Evolutionary conservation across 1,140 invertebrate genomes (phyloP), one percentile per base, ranked within the genome.

Genomic region (Bilobella aurantiaca): DNA sequence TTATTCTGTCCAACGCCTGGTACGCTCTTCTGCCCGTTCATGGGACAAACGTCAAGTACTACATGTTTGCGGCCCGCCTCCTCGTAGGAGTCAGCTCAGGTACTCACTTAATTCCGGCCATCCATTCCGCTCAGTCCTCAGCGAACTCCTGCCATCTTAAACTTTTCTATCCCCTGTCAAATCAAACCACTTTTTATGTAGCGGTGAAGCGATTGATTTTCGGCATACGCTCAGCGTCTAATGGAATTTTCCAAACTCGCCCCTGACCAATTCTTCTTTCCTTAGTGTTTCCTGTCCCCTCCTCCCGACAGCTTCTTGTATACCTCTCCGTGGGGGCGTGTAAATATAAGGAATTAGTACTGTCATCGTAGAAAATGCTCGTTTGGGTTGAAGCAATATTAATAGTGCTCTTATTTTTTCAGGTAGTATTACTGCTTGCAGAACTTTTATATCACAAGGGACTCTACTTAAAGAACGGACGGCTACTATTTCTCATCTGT

Each of bases 61-160:
- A 83, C 79, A 89, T 95, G 85, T 75, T 93, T 23, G 75, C 78
- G 29, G 83, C 90, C 0, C 80, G 92, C 67, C 88, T 91, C 72
- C 78, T 93, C 2, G 86, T 93, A 57, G 92, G 91, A 30, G 83
- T 92, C 62, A 91, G 90, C 75, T 91, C 91, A 73, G 90, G 89
- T 91, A 78, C 77, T 67, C 25, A 16, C 2, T 1, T 1, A 37
- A 37, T 8, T 34, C 12, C 3, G 76, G 28, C 57, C 66, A 64
- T 1, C 18, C 23, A 42, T 60, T 64, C 30, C 1, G 3, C 29
- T 59, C 14, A 1, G 31, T 21, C 18, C 5, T 30, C 12, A 30
- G 28, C 21, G 27, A 28, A 8, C 27, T 27, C 21, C 27, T 29
- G 58, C 21, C 27, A 3, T 28, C 1, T 1, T 30, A n/a, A n/a